These are phyloP conservation scores for Dexiosoma caninum DNA, from an alignment of 2,888 invertebrate species.

Conservation along the genomic window DNA sequence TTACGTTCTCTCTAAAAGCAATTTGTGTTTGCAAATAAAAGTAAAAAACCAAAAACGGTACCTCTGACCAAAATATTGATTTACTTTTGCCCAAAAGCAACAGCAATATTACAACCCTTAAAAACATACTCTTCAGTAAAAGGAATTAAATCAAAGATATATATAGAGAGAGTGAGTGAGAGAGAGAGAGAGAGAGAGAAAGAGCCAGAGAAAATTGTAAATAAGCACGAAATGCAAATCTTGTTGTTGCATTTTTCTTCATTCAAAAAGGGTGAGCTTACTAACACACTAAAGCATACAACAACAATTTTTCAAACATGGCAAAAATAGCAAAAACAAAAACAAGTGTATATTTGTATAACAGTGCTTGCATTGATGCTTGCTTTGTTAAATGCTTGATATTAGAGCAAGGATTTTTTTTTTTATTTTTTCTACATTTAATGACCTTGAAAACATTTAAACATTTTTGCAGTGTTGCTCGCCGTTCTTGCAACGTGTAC, in stretches of 20 bases:
- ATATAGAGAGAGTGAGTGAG: background rate
- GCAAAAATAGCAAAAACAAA: background rate
- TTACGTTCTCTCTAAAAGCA: background rate
- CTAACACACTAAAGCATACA: background rate
- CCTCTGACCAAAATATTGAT: conserved; percentile 18
- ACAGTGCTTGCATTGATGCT: conserved; percentile 23
- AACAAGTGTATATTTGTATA: background rate
- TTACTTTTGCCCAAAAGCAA: conserved; percentile 27
- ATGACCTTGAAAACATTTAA: conserved; percentile 68
- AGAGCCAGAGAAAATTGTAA: too few species aligned
- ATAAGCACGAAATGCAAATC: background rate
- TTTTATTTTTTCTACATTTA: background rate
- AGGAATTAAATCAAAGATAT: too few species aligned
- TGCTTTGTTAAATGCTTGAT: conserved; percentile 21
- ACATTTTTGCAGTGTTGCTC: conserved; percentile 19
- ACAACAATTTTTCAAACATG: background rate
- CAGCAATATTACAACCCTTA: conserved; percentile 6
- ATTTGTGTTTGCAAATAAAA: conserved; percentile 4
- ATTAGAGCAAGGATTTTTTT: conserved; percentile 48
- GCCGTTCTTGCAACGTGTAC: conserved; percentile 39
- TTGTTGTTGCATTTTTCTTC: conserved; percentile 2
- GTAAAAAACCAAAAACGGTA: background rate
- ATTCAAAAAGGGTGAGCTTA: background rate
- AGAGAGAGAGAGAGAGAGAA: background rate
- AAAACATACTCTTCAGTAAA: background rate